Evolutionary conservation across 2,113 vertebrate species (phyloP), one percentile per base, ranked within the genome.

Genomic region (Pterophyllum scalare): DNA sequence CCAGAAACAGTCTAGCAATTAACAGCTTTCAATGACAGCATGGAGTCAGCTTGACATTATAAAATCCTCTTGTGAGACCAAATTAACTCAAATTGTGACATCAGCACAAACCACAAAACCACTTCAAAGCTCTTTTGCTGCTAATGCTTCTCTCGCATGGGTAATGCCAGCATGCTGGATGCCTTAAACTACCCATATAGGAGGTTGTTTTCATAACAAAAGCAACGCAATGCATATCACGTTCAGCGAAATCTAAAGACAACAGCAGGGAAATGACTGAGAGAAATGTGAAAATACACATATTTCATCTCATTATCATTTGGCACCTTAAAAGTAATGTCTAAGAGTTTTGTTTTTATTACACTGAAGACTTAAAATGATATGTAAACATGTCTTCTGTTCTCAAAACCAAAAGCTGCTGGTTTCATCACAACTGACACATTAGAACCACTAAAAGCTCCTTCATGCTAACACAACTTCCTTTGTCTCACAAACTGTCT

Each of bases 1-100:
- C 84, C 77, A 33, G 70, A 86, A 75, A 49, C 65, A 80, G 56
- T 10, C 46, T 6, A 74, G 77, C 72, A 89, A 86, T 79, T 75
- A 90, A 75, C 64, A 61, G 58, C 62, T 88, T 83, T 78, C 62
- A 56, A 26, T 79, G 74, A 83, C 64, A 79, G 43, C 76, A 86
- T 85, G 79, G 79, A 74, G 82, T 46, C 7, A 54, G 22, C 12
- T 60, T 88, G 86, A 77, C 85, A 86, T 92, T 65, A 85, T 72
- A 87, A 94, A 89, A 76, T 33, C 58, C 14, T 15, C 54, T 56
- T 38, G 72, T 38, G 20, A 28, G 26, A 43, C 67, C 75, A 86
- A 84, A 75, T 61, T 60, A 24, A 80, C 31, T 13, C 10, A 20
- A 22, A 82, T 82, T 79, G 74, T 78, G 31, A 79, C 79, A 76